Evolutionary conservation across 2,888 invertebrate species (phyloP).

Genomic region (Drosophila rubida): DNA sequence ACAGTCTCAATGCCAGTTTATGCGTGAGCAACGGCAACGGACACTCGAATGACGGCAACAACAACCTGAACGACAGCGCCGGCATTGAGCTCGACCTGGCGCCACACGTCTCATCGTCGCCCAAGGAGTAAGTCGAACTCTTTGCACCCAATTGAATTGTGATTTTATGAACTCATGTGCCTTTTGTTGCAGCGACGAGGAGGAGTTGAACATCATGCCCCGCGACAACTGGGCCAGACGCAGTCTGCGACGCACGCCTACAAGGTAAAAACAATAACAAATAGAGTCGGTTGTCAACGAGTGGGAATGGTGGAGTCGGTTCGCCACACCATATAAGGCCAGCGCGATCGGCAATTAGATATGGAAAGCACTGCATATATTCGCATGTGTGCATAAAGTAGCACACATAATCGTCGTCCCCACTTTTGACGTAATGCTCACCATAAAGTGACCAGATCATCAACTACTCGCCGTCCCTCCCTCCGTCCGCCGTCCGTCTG

Average conservation of each 20-base stretch:
- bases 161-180: constrained; percentile 45
- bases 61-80: constrained; percentile 75
- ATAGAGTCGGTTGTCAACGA: constrained; percentile 5
- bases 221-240: constrained; percentile 94
- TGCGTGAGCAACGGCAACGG: constrained; percentile 35
- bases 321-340: constrained; percentile 39
- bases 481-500: constrained; percentile 22
- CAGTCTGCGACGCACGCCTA: constrained; percentile 92
- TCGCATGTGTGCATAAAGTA: not conserved
- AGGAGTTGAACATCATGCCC: constrained; percentile 87
- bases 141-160: constrained; percentile 9
- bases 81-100: constrained; percentile 84
- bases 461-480: constrained; percentile 11
- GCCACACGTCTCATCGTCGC: constrained; percentile 82
- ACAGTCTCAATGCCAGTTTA: constrained; percentile 29
- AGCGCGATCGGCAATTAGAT: constrained; percentile 41
- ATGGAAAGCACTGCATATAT: constrained; percentile 40
- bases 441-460: constrained; percentile 47
- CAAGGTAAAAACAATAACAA: constrained; percentile 87
- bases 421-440: constrained; percentile 62
- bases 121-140: constrained; percentile 71
- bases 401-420: constrained; percentile 35
- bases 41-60: constrained; percentile 77
- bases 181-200: constrained; percentile 86
- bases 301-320: constrained; percentile 5